A percentile compares a stretch with the other conserved stretches of the same genome.
phyloP scores from a whole-genome alignment of 1,140 invertebrate species.

The Muscidifurax raptorellus region DNA sequence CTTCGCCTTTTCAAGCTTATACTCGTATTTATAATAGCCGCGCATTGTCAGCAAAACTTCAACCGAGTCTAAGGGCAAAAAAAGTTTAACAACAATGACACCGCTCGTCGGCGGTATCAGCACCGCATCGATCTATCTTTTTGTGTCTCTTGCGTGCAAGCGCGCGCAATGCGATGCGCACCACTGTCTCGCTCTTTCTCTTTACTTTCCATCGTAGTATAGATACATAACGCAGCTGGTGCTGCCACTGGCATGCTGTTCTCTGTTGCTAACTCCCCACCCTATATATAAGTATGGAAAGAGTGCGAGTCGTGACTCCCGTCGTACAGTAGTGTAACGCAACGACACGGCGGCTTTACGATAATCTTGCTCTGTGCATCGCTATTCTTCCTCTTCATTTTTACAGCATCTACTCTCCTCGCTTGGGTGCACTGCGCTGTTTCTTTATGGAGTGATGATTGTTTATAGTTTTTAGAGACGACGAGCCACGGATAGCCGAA shows the following conservation, averaged over 20 bases:
- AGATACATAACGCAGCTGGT: not conserved
- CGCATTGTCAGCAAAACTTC: too few species aligned
- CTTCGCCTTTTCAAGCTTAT: too few species aligned
- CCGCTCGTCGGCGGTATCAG: not conserved
- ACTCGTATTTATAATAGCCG: too few species aligned
- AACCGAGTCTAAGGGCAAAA: too few species aligned
- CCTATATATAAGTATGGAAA: too few species aligned
- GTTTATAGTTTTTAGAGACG: too few species aligned
- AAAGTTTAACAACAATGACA: not conserved
- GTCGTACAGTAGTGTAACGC: conserved; percentile 1
- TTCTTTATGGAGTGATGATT: too few species aligned
- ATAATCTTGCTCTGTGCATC: conserved; percentile 13
- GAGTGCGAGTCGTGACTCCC: not conserved
- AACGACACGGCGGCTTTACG: conserved; percentile 5
- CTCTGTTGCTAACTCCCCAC: conserved; percentile 27
- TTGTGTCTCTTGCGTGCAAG: conserved; percentile 9
- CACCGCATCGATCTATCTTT: conserved; percentile 19
- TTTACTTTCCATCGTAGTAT: not conserved
- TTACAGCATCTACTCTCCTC: too few species aligned
- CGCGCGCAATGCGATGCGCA: not conserved
- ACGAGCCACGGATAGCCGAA: too few species aligned
- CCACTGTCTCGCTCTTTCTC: conserved; percentile 1
- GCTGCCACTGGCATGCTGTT: not conserved
- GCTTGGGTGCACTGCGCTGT: too few species aligned
- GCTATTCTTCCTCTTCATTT: not conserved